phyloP scores from a whole-genome alignment of 2,113 vertebrate species.

The Dasypus novemcinctus region DNA sequence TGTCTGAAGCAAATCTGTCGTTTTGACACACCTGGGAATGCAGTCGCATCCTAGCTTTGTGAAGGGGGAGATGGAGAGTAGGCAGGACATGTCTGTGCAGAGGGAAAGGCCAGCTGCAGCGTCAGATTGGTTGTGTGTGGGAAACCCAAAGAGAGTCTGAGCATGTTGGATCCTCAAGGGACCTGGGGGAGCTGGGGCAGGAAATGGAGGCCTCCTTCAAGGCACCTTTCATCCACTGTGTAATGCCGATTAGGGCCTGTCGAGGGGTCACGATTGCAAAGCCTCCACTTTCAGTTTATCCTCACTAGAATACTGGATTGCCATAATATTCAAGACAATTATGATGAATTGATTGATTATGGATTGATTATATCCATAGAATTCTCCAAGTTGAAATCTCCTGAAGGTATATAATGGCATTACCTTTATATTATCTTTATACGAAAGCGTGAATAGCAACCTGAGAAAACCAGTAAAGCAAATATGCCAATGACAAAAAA shows the following conservation, averaged over 20 bases:
- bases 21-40: rapidly evolving
- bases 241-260: rapidly evolving
- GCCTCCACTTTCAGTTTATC: neutral
- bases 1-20: rapidly evolving
- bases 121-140: rapidly evolving
- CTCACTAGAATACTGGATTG: neutral
- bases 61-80: rapidly evolving
- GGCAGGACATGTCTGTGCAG: rapidly evolving
- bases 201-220: rapidly evolving
- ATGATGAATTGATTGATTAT: too few species aligned
- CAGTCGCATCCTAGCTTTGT: neutral
- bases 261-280: too few species aligned
- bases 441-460: neutral
- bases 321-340: neutral
- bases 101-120: rapidly evolving
- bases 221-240: rapidly evolving
- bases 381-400: neutral
- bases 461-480: neutral
- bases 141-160: neutral
- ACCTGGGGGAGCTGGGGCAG: rapidly evolving
- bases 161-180: too few species aligned
- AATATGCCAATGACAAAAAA: neutral
- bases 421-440: neutral
- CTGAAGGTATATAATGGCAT: neutral
- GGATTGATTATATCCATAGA: too few species aligned